Evolutionary conservation across 2,113 vertebrate species (phyloP).

Genomic region (Merops nubicus): DNA sequence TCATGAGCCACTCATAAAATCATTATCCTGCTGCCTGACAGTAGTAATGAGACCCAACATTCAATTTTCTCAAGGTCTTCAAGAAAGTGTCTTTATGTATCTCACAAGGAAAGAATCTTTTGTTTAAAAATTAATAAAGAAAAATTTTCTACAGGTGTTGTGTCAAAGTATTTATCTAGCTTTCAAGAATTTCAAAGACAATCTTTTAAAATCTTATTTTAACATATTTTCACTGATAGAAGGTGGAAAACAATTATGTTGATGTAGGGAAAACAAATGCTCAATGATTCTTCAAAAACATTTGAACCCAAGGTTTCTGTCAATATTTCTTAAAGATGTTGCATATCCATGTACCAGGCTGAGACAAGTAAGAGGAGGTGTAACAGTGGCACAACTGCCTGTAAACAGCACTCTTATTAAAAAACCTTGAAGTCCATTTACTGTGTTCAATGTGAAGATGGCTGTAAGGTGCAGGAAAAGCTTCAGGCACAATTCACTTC

Average conservation of each 20-base stretch:
- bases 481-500: not conserved
- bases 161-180: not conserved
- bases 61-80: conserved; percentile 2
- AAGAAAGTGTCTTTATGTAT: not conserved
- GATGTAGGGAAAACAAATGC: not conserved
- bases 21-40: not conserved
- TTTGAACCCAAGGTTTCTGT: not conserved
- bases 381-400: not conserved
- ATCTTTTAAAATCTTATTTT: not conserved
- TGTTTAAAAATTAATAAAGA: conserved; percentile 38
- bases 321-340: not conserved
- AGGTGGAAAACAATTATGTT: not conserved
- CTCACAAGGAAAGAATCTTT: not conserved
- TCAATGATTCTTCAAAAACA: not conserved
- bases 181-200: not conserved
- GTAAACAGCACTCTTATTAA: not conserved
- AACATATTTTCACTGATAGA: not conserved
- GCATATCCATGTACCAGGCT: not conserved
- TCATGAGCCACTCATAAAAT: not conserved
- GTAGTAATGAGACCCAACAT: not conserved
- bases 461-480: not conserved
- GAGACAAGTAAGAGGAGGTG: not conserved
- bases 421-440: not conserved
- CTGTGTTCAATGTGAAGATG: not conserved
- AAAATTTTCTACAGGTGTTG: conserved; percentile 1